Percentiles rank a stretch among this genome's conserved stretches.
These are phyloP conservation scores for Okapia johnstoni DNA, from an alignment of 2,113 vertebrate genomes.

Conservation along the genomic window DNA sequence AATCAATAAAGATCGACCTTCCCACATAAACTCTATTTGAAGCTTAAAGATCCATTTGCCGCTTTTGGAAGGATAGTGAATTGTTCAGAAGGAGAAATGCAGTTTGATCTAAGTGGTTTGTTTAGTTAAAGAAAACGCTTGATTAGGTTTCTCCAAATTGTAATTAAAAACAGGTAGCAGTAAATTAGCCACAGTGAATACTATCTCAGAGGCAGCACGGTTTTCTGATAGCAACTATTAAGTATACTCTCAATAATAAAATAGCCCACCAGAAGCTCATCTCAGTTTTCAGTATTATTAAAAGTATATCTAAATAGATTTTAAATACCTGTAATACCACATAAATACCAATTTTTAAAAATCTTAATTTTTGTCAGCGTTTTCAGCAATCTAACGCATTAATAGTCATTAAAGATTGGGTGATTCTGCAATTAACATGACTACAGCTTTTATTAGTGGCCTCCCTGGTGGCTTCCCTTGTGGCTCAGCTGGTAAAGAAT, in stretches of 20 bases:
- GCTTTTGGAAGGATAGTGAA: constrained; percentile 21
- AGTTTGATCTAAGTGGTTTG: neutral
- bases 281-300: constrained; percentile 42
- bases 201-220: constrained; percentile 5
- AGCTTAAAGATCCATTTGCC: constrained; percentile 28
- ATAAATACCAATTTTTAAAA: neutral
- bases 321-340: neutral
- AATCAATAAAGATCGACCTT: constrained; percentile 38
- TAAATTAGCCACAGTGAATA: constrained; percentile 52
- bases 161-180: constrained; percentile 53
- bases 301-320: neutral
- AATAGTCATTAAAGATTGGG: neutral
- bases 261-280: constrained; percentile 22
- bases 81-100: constrained; percentile 13
- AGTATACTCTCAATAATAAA: neutral
- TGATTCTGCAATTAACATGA: neutral
- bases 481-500: neutral
- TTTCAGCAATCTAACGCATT: neutral
- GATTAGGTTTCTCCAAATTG: constrained; percentile 8
- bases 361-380: neutral
- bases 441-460: neutral
- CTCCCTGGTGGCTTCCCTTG: neutral
- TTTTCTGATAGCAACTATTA: constrained; percentile 57
- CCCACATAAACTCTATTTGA: constrained; percentile 38
- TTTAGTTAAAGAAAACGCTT: constrained; percentile 21